Conservation (phyloP, 2,113 vertebrate genomes). For the Peromyscus maniculatus region DNA sequence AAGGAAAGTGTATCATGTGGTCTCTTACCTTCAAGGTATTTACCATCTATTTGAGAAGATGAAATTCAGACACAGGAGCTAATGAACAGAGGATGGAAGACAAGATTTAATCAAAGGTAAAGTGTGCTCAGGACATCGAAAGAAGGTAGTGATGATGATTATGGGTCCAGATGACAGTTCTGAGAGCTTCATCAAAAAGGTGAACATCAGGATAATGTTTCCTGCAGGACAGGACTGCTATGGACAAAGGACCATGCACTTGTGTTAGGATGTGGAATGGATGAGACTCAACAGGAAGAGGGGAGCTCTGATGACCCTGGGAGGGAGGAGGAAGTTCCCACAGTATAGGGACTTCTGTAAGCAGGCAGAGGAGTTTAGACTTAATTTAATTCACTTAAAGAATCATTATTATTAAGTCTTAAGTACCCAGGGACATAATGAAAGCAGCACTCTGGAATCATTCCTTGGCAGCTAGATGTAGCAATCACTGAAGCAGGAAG, state of each 20-base stretch:
- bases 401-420: background rate
- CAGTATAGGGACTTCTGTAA: background rate
- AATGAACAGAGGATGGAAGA: conserved; percentile 51
- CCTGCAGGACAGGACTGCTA: background rate
- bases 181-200: background rate
- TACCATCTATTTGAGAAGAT: conserved; percentile 61
- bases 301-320: background rate
- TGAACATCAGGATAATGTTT: background rate
- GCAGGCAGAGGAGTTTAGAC: conserved; percentile 1
- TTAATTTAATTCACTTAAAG: conserved; percentile 42
- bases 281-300: background rate
- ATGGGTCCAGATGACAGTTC: background rate
- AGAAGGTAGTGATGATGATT: background rate
- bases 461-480: background rate
- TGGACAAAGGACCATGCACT: background rate
- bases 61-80: conserved; percentile 62
- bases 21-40: conserved; percentile 52
- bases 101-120: conserved; percentile 59
- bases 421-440: background rate
- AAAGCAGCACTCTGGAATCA: conserved; percentile 35
- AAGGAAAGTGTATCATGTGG: background rate
- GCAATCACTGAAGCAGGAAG: background rate
- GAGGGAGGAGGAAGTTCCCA: background rate
- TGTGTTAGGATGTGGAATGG: background rate
- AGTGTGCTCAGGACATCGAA: conserved; percentile 33